phyloP scores from a whole-genome alignment of 2,888 invertebrate species.

The Slavum lentiscoides region DNA sequence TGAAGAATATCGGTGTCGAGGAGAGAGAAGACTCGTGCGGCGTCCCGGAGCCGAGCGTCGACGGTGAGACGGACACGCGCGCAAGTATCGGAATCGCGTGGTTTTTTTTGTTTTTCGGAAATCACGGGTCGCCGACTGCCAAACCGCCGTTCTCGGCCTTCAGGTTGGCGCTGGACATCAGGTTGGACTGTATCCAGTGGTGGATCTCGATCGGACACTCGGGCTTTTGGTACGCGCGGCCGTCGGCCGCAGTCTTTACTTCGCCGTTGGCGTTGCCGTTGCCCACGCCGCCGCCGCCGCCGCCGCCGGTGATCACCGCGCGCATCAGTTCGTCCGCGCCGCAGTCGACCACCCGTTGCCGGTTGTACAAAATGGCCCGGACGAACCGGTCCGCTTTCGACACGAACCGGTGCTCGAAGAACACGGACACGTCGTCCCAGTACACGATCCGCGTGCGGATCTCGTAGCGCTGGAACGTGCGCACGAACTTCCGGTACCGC shows the following conservation, averaged over 20 bases:
- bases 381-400: constrained; percentile 73
- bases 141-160: constrained; percentile 54
- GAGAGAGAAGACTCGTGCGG: too few species aligned
- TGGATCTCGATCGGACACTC: constrained; percentile 63
- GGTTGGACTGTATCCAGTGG: constrained; percentile 72
- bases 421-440: constrained; percentile 82
- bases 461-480: constrained; percentile 73
- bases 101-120: too few species aligned
- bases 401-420: constrained; percentile 80
- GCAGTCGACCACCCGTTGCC: constrained; percentile 61
- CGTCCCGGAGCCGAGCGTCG: too few species aligned
- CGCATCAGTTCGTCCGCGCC: constrained; percentile 61
- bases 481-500: constrained; percentile 76
- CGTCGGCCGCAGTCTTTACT: neutral
- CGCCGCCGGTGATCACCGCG: constrained; percentile 58
- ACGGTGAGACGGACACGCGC: too few species aligned
- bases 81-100: too few species aligned
- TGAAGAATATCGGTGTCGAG: too few species aligned
- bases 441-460: constrained; percentile 80
- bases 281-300: constrained; percentile 44
- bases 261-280: too few species aligned
- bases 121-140: neutral
- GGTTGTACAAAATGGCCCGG: constrained; percentile 61
- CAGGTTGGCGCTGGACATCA: constrained; percentile 70
- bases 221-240: constrained; percentile 48